Conservation (phyloP, 2,113 vertebrate species). For the Larimichthys crocea region DNA sequence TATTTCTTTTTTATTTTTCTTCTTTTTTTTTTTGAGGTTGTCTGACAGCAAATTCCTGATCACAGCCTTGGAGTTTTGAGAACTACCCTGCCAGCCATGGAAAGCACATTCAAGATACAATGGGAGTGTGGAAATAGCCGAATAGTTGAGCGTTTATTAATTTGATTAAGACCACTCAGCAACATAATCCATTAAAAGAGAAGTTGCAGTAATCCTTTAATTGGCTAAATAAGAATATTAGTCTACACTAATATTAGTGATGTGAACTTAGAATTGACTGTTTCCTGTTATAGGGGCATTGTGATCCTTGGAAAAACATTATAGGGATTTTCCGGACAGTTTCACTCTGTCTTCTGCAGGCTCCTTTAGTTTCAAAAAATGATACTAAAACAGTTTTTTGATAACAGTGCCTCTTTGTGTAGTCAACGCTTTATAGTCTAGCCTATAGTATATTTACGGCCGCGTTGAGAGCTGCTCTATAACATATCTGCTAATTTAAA, state of each 20-base stretch:
- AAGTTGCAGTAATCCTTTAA: conserved; percentile 36
- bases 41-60: not conserved
- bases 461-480: not conserved
- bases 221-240: conserved; percentile 40
- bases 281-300: not conserved
- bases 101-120: not conserved
- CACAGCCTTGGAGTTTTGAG: not conserved
- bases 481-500: conserved; percentile 52
- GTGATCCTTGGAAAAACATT: not conserved
- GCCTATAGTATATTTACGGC: not conserved
- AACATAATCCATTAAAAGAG: conserved; percentile 21
- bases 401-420: not conserved
- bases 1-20: no score
- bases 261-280: not conserved
- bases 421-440: not conserved
- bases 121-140: not conserved
- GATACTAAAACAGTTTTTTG: not conserved
- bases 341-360: not conserved
- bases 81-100: not conserved
- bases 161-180: conserved; percentile 4
- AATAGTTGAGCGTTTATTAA: conserved; percentile 15
- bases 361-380: not conserved
- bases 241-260: not conserved
- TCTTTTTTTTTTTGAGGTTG: no score
- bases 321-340: not conserved